Percentiles rank a stretch among this genome's conserved stretches.
Conservation (phyloP, 2,888 invertebrate species). For the Diadegma fenestrale region DNA sequence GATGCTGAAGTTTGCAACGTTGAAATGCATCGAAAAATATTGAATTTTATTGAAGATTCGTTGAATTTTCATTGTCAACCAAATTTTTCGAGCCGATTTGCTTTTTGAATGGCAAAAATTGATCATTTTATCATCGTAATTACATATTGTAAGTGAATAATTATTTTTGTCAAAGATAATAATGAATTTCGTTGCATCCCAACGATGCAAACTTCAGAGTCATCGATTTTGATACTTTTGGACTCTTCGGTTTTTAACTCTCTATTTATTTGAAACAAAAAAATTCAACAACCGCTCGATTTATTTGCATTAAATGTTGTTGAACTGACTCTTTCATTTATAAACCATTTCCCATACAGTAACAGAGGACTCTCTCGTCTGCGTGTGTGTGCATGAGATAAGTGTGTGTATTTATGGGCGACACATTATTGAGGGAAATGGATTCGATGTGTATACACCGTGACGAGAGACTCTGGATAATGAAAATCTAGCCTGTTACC, state of each 20-base stretch:
- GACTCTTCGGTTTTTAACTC: not conserved
- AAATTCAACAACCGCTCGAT: constrained; percentile 22
- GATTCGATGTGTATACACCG: constrained; percentile 3
- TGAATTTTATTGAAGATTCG: too few relatives aligned
- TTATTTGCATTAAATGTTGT: constrained; percentile 44
- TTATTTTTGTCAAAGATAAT: too few relatives aligned
- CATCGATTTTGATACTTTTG: not conserved
- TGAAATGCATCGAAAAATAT: too few relatives aligned
- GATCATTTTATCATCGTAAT: too few relatives aligned
- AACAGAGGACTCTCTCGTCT: not conserved
- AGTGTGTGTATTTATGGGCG: not conserved
- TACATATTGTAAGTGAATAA: too few relatives aligned
- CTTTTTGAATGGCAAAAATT: too few relatives aligned
- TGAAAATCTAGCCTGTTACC: constrained; percentile 50
- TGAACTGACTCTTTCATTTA: constrained; percentile 46
- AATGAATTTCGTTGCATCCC: not conserved
- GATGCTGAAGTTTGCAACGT: too few relatives aligned
- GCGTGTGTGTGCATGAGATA: not conserved
- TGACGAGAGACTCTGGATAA: constrained; percentile 46
- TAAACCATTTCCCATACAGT: constrained; percentile 34
- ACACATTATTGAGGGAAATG: constrained; percentile 13
- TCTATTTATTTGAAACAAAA: not conserved
- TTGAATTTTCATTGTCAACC: too few relatives aligned
- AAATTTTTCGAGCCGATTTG: too few relatives aligned
- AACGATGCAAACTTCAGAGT: not conserved